These are phyloP conservation scores for Periplaneta americana DNA, from an alignment of 1,140 invertebrate species.

Conservation along the genomic window DNA sequence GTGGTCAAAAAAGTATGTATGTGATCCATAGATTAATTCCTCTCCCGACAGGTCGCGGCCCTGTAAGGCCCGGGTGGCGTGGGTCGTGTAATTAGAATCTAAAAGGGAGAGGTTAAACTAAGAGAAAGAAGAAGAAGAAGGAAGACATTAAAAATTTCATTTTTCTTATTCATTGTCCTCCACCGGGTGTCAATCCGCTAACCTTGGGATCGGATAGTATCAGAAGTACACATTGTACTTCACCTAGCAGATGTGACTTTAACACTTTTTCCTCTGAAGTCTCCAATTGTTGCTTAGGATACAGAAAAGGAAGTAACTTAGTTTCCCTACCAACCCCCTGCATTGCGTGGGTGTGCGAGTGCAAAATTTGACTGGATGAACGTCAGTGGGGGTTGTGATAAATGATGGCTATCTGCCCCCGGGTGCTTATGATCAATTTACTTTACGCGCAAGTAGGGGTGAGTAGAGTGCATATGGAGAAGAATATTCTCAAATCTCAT, in stretches of 20 bases:
- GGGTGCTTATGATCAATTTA: neutral
- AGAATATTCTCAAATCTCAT: neutral
- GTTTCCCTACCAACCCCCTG: neutral
- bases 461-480: neutral
- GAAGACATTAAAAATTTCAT: too few species aligned
- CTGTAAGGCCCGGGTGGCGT: too few species aligned
- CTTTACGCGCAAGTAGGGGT: neutral
- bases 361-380: neutral
- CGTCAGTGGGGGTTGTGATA: neutral
- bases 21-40: too few species aligned
- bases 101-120: too few species aligned
- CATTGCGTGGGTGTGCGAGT: neutral
- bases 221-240: too few species aligned
- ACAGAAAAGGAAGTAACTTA: neutral
- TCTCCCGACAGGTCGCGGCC: too few species aligned
- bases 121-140: too few species aligned
- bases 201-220: too few species aligned
- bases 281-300: neutral
- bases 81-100: too few species aligned
- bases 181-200: too few species aligned
- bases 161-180: too few species aligned
- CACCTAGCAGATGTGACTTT: neutral
- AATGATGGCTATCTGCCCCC: neutral
- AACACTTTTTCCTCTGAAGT: neutral
- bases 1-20: too few species aligned